Percentiles rank a stretch among this genome's conserved stretches.
Evolutionary conservation across 2,888 invertebrate genomes (phyloP).

Genomic region (Trypoxylon attenuatum): DNA sequence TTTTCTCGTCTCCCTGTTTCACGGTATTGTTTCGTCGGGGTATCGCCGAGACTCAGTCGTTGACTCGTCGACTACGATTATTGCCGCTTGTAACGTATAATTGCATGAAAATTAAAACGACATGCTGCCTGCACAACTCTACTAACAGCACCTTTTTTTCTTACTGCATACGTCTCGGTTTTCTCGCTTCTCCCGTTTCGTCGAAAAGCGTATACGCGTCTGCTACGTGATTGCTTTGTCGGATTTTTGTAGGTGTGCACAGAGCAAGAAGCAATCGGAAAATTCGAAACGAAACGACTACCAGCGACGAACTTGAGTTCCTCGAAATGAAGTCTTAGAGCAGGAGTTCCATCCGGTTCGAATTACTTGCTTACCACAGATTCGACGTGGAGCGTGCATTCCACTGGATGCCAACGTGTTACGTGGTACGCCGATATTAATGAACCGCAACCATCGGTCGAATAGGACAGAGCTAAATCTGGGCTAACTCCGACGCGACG

Average conservation of each 20-base stretch:
- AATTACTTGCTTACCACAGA: constrained; percentile 51
- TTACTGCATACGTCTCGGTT: neutral
- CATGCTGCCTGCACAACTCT: too few relatives aligned
- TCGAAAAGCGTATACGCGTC: neutral
- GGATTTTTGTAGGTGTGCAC: neutral
- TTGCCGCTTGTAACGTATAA: neutral
- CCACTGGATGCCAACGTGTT: constrained; percentile 48
- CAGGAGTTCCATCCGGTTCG: constrained; percentile 11
- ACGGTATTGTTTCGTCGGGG: constrained; percentile 26
- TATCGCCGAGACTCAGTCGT: constrained; percentile 1
- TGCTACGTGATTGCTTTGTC: neutral
- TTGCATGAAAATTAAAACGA: neutral
- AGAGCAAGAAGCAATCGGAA: neutral
- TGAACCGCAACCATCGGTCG: constrained; percentile 49
- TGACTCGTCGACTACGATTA: constrained; percentile 2
- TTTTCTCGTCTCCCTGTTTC: constrained; percentile 48
- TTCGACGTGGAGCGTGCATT: constrained; percentile 45
- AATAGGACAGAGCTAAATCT: constrained; percentile 33
- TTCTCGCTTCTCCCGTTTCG: neutral
- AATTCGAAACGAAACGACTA: neutral
- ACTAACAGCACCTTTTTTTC: too few relatives aligned
- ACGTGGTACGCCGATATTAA: constrained; percentile 51
- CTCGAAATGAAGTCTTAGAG: constrained; percentile 39
- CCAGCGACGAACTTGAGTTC: constrained; percentile 3
- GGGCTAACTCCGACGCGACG: constrained; percentile 22